These are phyloP conservation scores for Dicycla oo DNA, from an alignment of 2,888 invertebrate species.

Conservation along the genomic window DNA sequence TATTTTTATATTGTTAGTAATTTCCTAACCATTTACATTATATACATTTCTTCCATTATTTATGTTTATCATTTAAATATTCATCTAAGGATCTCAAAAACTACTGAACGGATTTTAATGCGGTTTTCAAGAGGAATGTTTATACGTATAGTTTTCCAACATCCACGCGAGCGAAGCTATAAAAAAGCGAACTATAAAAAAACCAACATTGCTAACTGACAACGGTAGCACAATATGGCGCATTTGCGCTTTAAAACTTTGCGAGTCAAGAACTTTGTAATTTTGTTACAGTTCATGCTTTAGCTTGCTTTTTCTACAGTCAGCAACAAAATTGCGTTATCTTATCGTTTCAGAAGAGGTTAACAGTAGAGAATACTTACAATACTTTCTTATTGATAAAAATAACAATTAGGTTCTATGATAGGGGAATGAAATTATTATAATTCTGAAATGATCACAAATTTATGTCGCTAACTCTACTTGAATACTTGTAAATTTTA, in stretches of 20 bases:
- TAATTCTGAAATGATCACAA: neutral
- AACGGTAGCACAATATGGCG: neutral
- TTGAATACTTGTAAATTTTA: too few species aligned
- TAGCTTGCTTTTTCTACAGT: neutral
- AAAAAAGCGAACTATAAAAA: too few species aligned
- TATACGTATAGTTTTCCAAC: too few species aligned
- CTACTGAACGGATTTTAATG: too few species aligned
- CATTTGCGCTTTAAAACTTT: conserved; percentile 2
- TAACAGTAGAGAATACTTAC: neutral
- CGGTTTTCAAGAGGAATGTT: too few species aligned
- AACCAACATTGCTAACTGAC: neutral
- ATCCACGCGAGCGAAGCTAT: too few species aligned
- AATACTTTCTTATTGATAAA: neutral
- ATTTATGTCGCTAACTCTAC: neutral
- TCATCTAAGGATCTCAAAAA: too few species aligned
- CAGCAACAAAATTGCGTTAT: conserved; percentile 20
- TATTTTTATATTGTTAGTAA: too few species aligned
- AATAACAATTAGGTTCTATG: neutral
- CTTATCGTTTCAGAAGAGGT: conserved; percentile 7
- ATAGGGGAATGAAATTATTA: neutral
- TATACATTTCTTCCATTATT: too few species aligned
- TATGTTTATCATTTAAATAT: too few species aligned
- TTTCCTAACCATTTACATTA: too few species aligned
- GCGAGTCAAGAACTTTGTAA: conserved; percentile 23
- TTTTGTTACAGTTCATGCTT: conserved; percentile 18